phyloP scores from a whole-genome alignment of 2,888 invertebrate genomes.

The Ennomos erosarius region DNA sequence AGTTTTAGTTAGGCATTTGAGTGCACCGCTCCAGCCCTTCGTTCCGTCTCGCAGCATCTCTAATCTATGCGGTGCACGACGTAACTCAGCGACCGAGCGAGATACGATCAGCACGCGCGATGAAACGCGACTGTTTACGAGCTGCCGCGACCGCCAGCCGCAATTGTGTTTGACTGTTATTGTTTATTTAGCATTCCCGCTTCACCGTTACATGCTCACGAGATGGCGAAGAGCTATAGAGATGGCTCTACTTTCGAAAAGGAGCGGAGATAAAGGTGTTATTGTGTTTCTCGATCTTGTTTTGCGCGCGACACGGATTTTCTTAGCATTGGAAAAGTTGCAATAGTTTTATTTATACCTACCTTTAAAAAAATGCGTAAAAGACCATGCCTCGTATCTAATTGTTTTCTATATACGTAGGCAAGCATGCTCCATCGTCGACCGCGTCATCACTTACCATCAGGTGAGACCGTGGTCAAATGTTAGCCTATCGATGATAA shows the following conservation, averaged over 20 bases:
- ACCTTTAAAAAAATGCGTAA: too few relatives aligned
- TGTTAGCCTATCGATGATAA: too few relatives aligned
- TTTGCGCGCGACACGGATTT: not conserved
- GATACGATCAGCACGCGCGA: slow-evolving; percentile 76
- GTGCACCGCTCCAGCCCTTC: not conserved
- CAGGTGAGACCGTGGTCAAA: too few relatives aligned
- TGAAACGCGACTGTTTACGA: slow-evolving; percentile 68
- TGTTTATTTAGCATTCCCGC: slow-evolving; percentile 35
- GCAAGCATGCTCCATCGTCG: too few relatives aligned
- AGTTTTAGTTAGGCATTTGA: too few relatives aligned
- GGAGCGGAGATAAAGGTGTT: slow-evolving; percentile 4
- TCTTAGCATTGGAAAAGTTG: too few relatives aligned
- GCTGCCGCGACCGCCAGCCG: slow-evolving; percentile 40
- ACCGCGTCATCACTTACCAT: too few relatives aligned
- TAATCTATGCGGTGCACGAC: slow-evolving; percentile 50
- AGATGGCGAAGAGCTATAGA: slow-evolving; percentile 4
- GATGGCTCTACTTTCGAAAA: slow-evolving; percentile 6
- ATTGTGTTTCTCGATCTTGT: not conserved
- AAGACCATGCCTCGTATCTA: too few relatives aligned
- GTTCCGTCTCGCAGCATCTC: not conserved
- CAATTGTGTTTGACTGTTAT: slow-evolving; percentile 34
- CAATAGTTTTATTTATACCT: too few relatives aligned
- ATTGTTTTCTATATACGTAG: too few relatives aligned
- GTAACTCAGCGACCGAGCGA: slow-evolving; percentile 55
- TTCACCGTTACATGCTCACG: slow-evolving; percentile 18